phyloP scores from a whole-genome alignment of 1,140 invertebrate species.

The Drosophila mauritiana region DNA sequence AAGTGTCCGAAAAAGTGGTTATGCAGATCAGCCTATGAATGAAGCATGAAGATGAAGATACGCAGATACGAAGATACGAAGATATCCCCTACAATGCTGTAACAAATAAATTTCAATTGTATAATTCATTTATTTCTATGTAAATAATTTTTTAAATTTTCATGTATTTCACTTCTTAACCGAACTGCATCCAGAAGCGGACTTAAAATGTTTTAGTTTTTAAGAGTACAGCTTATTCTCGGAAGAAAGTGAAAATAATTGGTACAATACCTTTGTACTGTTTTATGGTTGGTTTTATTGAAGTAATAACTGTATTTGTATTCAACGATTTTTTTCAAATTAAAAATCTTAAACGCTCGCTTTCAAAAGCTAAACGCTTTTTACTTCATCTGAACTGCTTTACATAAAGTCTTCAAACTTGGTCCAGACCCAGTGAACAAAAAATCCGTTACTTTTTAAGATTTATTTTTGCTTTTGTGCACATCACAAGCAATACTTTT shows the following conservation, averaged over 20 bases:
- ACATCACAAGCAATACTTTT: slow-evolving; percentile 16
- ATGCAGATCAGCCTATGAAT: background rate
- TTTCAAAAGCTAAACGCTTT: background rate
- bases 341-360: background rate
- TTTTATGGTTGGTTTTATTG: too few relatives aligned
- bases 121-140: background rate
- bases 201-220: too few relatives aligned
- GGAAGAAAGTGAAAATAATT: too few relatives aligned
- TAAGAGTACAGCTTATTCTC: too few relatives aligned
- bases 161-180: too few relatives aligned
- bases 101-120: background rate
- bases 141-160: background rate
- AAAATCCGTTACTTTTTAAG: slow-evolving; percentile 2
- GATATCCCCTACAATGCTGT: background rate
- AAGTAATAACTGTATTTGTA: background rate
- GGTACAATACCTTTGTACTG: too few relatives aligned
- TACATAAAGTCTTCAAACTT: background rate
- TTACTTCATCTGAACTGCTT: background rate
- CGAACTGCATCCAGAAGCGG: too few relatives aligned
- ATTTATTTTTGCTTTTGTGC: slow-evolving; percentile 10
- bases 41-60: background rate
- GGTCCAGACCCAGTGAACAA: background rate
- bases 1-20: background rate
- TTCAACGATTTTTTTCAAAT: background rate
- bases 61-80: too few relatives aligned